Percentiles rank a stretch among this genome's conserved stretches.
Evolutionary conservation across 1,140 invertebrate species (phyloP).

Genomic region (Pseudomyrmex flavicornis): DNA sequence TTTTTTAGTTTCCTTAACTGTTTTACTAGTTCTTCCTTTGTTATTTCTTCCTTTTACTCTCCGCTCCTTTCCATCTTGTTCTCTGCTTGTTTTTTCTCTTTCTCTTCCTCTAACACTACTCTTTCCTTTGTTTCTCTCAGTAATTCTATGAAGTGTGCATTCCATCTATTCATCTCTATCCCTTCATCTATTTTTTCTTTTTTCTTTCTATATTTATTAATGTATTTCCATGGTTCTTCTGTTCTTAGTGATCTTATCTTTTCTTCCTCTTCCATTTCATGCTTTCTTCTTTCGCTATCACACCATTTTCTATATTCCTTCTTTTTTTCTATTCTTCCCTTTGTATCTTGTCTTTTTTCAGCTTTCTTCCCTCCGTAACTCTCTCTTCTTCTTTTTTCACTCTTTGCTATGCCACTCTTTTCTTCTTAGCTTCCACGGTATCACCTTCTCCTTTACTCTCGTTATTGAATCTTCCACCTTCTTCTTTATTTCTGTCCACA

Average conservation of each 20-base stretch:
- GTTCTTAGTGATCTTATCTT: conserved; percentile 20
- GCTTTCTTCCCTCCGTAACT: too few species aligned
- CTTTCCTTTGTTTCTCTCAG: neutral
- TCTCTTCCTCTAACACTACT: neutral
- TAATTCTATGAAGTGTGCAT: conserved; percentile 24
- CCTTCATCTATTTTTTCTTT: neutral
- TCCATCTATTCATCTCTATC: conserved; percentile 12
- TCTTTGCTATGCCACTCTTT: conserved; percentile 4
- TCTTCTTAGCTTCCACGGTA: conserved; percentile 2
- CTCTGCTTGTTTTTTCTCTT: neutral
- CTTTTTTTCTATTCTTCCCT: too few species aligned
- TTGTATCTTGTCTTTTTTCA: too few species aligned
- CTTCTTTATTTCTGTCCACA: conserved; percentile 20
- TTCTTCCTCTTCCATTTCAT: conserved; percentile 26
- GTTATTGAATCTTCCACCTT: neutral
- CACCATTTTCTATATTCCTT: conserved; percentile 40
- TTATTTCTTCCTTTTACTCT: neutral
- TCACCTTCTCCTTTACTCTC: neutral
- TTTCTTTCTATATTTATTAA: conserved; percentile 31
- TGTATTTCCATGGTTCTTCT: conserved; percentile 46
- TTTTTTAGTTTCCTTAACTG: neutral
- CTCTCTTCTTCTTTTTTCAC: too few species aligned
- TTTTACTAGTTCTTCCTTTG: neutral
- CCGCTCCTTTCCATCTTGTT: neutral
- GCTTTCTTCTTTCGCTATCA: conserved; percentile 8